Conservation (phyloP, 2,113 vertebrate species). For the Phocoena sinus region DNA sequence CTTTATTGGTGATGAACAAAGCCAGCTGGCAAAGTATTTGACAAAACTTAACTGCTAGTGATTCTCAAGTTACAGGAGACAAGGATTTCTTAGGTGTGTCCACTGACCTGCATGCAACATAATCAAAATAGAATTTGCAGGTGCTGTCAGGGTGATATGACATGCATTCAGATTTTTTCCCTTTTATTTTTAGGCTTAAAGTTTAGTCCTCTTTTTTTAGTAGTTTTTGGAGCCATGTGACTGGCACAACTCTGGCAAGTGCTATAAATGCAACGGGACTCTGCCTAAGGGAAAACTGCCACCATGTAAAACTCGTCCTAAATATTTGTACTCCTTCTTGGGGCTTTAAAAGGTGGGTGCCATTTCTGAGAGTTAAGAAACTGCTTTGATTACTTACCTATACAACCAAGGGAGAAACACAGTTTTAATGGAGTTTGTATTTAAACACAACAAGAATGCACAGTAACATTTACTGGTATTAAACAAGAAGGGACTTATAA, state of each 20-base stretch:
- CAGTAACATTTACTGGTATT: neutral
- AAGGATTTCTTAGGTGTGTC: neutral
- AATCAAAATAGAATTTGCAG: neutral
- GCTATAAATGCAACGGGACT: constrained; percentile 7
- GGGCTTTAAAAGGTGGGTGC: constrained; percentile 10
- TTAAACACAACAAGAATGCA: constrained; percentile 22
- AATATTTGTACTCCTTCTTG: constrained; percentile 42
- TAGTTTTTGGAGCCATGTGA: constrained; percentile 17
- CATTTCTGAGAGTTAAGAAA: constrained; percentile 38
- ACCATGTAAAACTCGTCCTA: constrained; percentile 17
- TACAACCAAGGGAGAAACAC: neutral
- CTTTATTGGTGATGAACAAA: constrained; percentile 9
- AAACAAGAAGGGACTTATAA: neutral
- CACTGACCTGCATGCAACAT: neutral
- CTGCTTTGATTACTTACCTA: constrained; percentile 24
- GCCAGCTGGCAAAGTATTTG: neutral
- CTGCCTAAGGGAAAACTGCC: neutral
- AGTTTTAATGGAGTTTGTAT: constrained; percentile 46
- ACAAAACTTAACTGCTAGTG: constrained; percentile 7
- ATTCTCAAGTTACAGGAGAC: constrained; percentile 20
- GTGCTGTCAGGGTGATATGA: neutral
- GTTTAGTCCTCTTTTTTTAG: constrained; percentile 27
- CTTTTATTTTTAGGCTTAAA: constrained; percentile 43
- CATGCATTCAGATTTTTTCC: neutral
- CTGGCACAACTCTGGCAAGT: constrained; percentile 36